Base-by-base conservation (phyloP, 1,140 invertebrate genomes). In the Brevipalpus yothersi region DNA sequence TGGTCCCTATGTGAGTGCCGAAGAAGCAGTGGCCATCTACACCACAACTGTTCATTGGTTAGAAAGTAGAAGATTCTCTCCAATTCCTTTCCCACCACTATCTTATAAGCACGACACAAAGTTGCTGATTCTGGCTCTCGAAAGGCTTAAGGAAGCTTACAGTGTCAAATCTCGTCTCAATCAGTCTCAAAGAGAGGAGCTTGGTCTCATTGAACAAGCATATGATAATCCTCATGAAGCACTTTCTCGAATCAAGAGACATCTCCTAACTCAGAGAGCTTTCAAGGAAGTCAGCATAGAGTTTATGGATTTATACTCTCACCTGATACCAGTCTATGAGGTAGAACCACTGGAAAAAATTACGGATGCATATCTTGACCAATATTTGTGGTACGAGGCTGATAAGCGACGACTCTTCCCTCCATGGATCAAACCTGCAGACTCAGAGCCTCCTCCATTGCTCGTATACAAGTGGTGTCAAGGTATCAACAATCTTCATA, bases 21-120 rank as follows among this genome's bases (percentile, higher is more conserved):
- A 99, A 72, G 95, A 99, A 79, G 94, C 93, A 41, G 94, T 99
- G 53, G 94, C 94, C 19, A 98, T 99, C 68, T 98, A 98, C 69
- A 98, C 94, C 1, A 98, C 94, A 0, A 97, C 92, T 5, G 94
- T 99, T 0, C 94, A 99, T 75, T 98, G 95, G 95, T 74, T 99
- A 15, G 95, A 99, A 70, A 95, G 89, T 0, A 76, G 95, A 54
- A 78, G 93, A 63, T 99, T 99, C 75, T 93, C 92, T 1, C 95
- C 94, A 0, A 98, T 98, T 67, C 94, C 93, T 0, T 99, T 98
- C 74, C 95, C 95, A 13, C 95, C 95, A 0, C 76, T 99, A 0
- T 96, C 92, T 0, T 98, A 99, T 73, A 99, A 98, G 71, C 94
- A 99, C 69, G 94, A 99, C 72, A 99, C 95, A 0, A 99, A 99